Conservation (phyloP, 2,113 vertebrate genomes). For the Rhynchomys soricoides region DNA sequence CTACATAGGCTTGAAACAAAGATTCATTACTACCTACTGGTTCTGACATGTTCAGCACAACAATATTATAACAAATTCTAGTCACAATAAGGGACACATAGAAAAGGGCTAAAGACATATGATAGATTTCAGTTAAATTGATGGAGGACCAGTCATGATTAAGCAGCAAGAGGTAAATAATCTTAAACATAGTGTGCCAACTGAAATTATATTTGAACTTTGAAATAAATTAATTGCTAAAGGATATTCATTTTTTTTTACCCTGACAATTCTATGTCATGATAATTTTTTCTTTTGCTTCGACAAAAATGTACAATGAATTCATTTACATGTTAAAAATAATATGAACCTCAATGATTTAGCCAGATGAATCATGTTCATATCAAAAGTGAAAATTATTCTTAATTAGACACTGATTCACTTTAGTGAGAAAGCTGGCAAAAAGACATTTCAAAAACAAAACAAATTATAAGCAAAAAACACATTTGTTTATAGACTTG, state of each 20-base stretch:
- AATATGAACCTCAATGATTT: constrained; percentile 38
- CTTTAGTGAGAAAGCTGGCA: constrained; percentile 50
- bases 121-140: constrained; percentile 1
- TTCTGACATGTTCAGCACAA: constrained; percentile 54
- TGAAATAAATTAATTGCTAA: constrained; percentile 67
- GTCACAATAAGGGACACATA: constrained; percentile 21
- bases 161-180: constrained; percentile 19
- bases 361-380: constrained; percentile 25
- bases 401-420: constrained; percentile 31
- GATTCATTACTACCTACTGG: constrained; percentile 18
- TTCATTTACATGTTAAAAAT: constrained; percentile 57
- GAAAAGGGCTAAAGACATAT: constrained; percentile 12
- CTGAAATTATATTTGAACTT: constrained; percentile 52
- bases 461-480: neutral
- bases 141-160: neutral
- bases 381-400: constrained; percentile 54
- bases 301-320: constrained; percentile 52
- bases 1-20: neutral
- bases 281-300: constrained; percentile 17
- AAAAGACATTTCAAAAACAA: neutral
- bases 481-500: constrained; percentile 5
- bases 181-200: constrained; percentile 57
- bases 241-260: constrained; percentile 56
- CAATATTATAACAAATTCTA: constrained; percentile 55
- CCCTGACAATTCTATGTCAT: constrained; percentile 62